Evolutionary conservation across 2,113 vertebrate genomes (phyloP).

Genomic region (Crotalus horridus): DNA sequence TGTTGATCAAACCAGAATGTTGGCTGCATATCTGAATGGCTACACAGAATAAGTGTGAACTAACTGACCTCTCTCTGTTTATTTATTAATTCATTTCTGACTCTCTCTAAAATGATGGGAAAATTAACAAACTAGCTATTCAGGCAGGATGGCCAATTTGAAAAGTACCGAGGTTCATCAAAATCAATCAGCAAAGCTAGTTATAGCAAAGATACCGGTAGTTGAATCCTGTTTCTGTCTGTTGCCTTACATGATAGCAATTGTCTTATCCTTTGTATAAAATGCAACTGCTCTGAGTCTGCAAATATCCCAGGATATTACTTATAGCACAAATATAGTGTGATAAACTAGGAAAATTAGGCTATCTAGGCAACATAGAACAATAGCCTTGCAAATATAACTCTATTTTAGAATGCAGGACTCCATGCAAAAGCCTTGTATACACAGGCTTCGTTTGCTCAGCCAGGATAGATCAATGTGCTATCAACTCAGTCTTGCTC

Average conservation of each 20-base stretch:
- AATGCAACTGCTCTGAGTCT: neutral
- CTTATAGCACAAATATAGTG: neutral
- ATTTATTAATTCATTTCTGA: neutral
- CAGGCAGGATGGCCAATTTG: neutral
- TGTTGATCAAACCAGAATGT: neutral
- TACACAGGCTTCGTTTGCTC: neutral
- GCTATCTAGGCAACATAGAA: neutral
- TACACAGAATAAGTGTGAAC: neutral
- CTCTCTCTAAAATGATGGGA: neutral
- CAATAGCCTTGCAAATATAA: neutral
- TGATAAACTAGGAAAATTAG: neutral
- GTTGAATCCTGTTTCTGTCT: slow-evolving; percentile 3
- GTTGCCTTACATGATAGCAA: slow-evolving; percentile 5
- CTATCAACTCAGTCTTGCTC: neutral
- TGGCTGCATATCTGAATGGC: neutral
- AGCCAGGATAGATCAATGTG: neutral
- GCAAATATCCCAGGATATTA: neutral
- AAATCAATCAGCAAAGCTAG: slow-evolving; percentile 12
- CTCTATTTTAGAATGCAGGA: neutral
- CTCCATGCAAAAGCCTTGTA: neutral
- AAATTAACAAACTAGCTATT: neutral
- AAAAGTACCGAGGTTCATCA: neutral
- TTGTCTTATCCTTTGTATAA: slow-evolving; percentile 3
- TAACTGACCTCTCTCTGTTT: neutral
- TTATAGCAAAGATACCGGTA: neutral